phyloP scores from a whole-genome alignment of 2,888 invertebrate species.

The Zygothrica quintamaculata region DNA sequence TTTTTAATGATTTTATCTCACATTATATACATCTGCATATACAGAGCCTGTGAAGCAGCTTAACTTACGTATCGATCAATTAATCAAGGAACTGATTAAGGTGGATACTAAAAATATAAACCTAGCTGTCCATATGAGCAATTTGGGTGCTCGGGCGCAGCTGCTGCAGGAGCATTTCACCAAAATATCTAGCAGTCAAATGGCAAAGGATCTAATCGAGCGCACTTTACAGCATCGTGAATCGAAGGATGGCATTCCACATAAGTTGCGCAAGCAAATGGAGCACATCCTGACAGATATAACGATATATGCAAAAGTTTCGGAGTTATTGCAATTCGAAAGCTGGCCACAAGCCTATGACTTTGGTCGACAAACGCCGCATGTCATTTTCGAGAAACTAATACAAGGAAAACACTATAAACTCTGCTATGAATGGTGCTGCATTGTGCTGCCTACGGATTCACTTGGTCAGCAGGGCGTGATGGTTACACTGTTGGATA shows the following conservation, averaged over 20 bases:
- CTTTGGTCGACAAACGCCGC: conserved; percentile 81
- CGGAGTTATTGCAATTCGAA: conserved; percentile 86
- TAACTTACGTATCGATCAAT: conserved; percentile 58
- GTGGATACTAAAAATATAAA: conserved; percentile 75
- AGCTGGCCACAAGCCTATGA: conserved; percentile 87
- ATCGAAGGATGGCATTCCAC: conserved; percentile 82
- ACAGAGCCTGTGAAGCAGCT: conserved; percentile 40
- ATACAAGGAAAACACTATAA: conserved; percentile 83
- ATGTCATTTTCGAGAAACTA: conserved; percentile 80
- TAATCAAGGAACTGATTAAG: conserved; percentile 70
- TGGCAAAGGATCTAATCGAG: conserved; percentile 83
- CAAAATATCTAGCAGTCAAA: conserved; percentile 79
- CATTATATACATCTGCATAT: background rate
- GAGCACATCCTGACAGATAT: conserved; percentile 87
- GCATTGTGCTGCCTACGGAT: conserved; percentile 85
- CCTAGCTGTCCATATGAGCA: conserved; percentile 69
- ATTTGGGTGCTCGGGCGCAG: conserved; percentile 73
- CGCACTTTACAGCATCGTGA: conserved; percentile 85
- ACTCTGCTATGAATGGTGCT: conserved; percentile 89
- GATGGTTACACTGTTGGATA: conserved; percentile 71
- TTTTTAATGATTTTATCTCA: background rate
- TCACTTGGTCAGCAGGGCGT: conserved; percentile 81
- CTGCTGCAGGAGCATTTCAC: conserved; percentile 81
- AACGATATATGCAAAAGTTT: conserved; percentile 88
- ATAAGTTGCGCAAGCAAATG: conserved; percentile 82